Evolutionary conservation across 2,113 vertebrate species (phyloP).

Genomic region (Oryzias celebensis): DNA sequence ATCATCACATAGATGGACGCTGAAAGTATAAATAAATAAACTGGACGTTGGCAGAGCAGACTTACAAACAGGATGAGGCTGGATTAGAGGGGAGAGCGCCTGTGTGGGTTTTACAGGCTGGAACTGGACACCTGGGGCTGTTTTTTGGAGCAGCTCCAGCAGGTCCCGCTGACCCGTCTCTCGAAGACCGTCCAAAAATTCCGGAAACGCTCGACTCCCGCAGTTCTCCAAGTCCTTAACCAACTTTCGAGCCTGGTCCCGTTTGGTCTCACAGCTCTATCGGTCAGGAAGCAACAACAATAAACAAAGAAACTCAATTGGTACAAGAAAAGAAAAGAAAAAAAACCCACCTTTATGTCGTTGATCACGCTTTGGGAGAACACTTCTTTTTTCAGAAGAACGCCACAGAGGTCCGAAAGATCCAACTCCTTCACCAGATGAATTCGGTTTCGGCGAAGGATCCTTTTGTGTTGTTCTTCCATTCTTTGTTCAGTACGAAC

Average conservation of each 20-base stretch:
- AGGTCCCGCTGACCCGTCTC: constrained; percentile 80
- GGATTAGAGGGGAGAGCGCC: constrained; percentile 22
- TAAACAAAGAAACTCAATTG: too few relatives aligned
- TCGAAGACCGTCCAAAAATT: constrained; percentile 83
- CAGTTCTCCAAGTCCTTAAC: constrained; percentile 85
- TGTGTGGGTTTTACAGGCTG: constrained; percentile 24
- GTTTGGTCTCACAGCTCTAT: constrained; percentile 78
- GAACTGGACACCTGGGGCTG: constrained; percentile 19
- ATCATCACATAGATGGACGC: too few relatives aligned
- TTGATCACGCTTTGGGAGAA: constrained; percentile 90
- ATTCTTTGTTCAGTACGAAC: constrained; percentile 60
- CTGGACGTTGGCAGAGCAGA: neutral
- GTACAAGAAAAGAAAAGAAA: too few relatives aligned
- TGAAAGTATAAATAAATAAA: neutral
- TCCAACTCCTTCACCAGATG: constrained; percentile 78
- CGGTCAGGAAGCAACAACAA: neutral
- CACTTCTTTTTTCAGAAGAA: constrained; percentile 77
- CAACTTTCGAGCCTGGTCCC: constrained; percentile 86
- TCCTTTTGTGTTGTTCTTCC: constrained; percentile 78
- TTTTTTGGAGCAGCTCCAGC: constrained; percentile 68
- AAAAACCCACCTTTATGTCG: constrained; percentile 82
- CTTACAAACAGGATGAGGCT: constrained; percentile 69
- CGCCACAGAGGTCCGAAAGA: constrained; percentile 78
- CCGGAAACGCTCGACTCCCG: constrained; percentile 83
- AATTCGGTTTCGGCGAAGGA: constrained; percentile 75